Evolutionary conservation across 2,797 vertebrate genomes (phyloP).

Genomic region (Acrossocheilus fasciatus): DNA sequence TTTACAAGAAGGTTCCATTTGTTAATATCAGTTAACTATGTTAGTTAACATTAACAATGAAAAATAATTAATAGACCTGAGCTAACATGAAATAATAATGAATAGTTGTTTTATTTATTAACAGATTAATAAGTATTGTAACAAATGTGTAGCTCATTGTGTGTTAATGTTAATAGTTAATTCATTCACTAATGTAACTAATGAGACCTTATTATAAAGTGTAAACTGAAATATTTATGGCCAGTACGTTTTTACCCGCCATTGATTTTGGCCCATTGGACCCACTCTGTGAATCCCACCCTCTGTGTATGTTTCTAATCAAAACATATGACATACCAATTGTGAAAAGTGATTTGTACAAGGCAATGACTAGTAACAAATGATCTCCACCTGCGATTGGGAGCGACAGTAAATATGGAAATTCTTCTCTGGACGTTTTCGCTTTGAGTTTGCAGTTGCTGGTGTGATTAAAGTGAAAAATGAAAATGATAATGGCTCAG

Average conservation of each 20-base stretch:
- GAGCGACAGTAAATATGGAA: slow-evolving; percentile 28
- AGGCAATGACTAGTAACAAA: slow-evolving; percentile 39
- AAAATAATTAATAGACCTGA: neutral
- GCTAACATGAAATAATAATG: neutral
- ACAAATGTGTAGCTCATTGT: neutral
- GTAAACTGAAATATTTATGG: neutral
- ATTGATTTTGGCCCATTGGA: slow-evolving; percentile 10
- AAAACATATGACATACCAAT: slow-evolving; percentile 14
- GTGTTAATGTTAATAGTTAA: neutral
- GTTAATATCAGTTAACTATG: neutral
- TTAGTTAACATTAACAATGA: neutral
- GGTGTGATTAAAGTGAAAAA: slow-evolving; percentile 55
- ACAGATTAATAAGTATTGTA: neutral
- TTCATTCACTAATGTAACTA: neutral
- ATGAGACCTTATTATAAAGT: neutral
- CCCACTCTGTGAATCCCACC: neutral
- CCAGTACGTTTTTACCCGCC: neutral
- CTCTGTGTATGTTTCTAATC: neutral
- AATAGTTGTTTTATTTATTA: neutral
- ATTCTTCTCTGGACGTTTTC: slow-evolving; percentile 32
- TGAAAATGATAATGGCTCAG: slow-evolving; percentile 46
- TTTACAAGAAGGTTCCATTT: neutral
- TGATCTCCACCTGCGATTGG: slow-evolving; percentile 44
- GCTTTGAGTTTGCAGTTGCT: slow-evolving; percentile 23
- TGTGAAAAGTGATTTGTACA: slow-evolving; percentile 30